Percentiles rank a stretch among this genome's conserved stretches.
phyloP scores from a whole-genome alignment of 2,113 vertebrate species.

The Daboia siamensis region DNA sequence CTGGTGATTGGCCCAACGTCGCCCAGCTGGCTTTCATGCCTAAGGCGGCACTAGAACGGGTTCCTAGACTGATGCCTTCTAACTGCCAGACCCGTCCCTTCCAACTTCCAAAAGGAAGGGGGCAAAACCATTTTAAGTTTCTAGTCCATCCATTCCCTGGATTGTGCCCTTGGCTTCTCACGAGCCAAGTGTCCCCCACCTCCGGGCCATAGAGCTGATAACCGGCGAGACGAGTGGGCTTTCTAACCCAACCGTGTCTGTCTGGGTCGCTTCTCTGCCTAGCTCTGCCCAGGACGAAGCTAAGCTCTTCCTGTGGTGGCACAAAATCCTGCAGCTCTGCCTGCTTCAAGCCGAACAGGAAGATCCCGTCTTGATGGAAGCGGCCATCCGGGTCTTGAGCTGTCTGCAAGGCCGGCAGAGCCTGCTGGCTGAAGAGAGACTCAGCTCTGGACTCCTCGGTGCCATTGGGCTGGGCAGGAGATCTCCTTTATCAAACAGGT shows the following conservation, averaged over 20 bases:
- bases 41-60: no score
- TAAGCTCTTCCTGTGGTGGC: slow-evolving; percentile 98
- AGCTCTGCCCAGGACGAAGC: slow-evolving; percentile 84
- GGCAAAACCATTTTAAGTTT: not conserved
- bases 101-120: not conserved
- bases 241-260: not conserved
- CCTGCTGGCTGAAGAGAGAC: slow-evolving; percentile 87
- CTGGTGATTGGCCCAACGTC: no score
- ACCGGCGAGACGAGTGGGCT: not conserved
- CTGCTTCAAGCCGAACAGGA: slow-evolving; percentile 83
- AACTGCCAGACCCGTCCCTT: not conserved
- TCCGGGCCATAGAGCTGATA: not conserved
- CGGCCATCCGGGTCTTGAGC: slow-evolving; percentile 71
- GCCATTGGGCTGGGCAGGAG: slow-evolving; percentile 89
- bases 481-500: slow-evolving; percentile 92
- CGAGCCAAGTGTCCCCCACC: not conserved
- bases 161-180: no score
- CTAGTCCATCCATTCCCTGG: not conserved
- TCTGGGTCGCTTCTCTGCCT: not conserved
- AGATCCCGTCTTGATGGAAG: slow-evolving; percentile 63
- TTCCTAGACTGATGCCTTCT: no score
- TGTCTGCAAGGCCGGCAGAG: slow-evolving; percentile 78
- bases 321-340: slow-evolving; percentile 84
- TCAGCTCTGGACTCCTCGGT: slow-evolving; percentile 87
- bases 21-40: no score